phyloP scores from a whole-genome alignment of 2,113 vertebrate genomes.

The Hydrolagus affinis region DNA sequence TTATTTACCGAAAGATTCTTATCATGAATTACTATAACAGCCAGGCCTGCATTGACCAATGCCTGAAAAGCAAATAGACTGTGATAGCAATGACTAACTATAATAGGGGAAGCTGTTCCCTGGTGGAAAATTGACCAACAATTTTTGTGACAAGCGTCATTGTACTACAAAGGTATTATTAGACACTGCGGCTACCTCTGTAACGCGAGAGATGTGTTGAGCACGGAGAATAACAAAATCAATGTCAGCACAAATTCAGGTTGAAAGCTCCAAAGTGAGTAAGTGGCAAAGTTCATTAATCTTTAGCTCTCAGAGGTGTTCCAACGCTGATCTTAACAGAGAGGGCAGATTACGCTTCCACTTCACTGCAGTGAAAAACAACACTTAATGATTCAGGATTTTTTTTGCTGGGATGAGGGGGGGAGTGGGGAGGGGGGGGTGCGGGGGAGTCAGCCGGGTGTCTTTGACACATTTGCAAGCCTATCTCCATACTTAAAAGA shows the following conservation, averaged over 20 bases:
- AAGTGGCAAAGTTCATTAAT: conserved; percentile 1
- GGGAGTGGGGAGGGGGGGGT: too few relatives aligned
- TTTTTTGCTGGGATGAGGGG: too few relatives aligned
- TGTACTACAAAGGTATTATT: not conserved
- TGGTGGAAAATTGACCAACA: conserved; percentile 4
- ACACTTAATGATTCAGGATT: too few relatives aligned
- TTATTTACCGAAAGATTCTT: conserved; percentile 24
- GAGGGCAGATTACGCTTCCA: not conserved
- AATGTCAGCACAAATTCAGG: not conserved
- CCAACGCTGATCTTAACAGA: not conserved
- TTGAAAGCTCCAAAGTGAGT: not conserved
- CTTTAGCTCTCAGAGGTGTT: not conserved
- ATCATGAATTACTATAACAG: conserved; percentile 3
- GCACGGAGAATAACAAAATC: not conserved
- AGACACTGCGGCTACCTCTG: not conserved
- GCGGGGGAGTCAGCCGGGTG: too few relatives aligned
- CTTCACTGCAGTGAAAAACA: too few relatives aligned
- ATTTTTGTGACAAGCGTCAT: conserved; percentile 1
- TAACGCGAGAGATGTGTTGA: conserved; percentile 14
- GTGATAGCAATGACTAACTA: not conserved
- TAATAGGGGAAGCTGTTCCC: not conserved
- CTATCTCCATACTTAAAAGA: too few relatives aligned
- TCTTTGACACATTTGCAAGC: too few relatives aligned
- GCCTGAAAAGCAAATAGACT: conserved; percentile 14
- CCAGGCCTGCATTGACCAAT: not conserved